Percentiles rank a stretch among this genome's conserved stretches.
phyloP scores from a whole-genome alignment of 2,888 invertebrate genomes.

The Himalopsyche kuldschensis region DNA sequence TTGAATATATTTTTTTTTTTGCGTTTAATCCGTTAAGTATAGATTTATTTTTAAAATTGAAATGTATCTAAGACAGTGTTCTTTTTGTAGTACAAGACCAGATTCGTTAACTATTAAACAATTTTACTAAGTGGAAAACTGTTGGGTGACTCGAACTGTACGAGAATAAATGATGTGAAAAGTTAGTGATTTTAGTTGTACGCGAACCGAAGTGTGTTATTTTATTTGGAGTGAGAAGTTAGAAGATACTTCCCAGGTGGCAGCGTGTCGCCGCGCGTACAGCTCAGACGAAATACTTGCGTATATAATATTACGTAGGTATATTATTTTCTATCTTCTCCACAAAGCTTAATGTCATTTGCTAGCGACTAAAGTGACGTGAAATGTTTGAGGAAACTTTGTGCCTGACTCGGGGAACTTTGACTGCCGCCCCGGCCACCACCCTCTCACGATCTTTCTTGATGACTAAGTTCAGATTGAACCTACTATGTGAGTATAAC shows the following conservation, averaged over 20 bases:
- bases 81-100: no score
- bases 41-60: no score
- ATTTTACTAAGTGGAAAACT: no score
- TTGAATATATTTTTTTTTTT: no score
- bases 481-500: neutral
- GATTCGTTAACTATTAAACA: no score
- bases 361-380: neutral
- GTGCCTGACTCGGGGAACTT: neutral
- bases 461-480: neutral
- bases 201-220: neutral
- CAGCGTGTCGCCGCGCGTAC: neutral
- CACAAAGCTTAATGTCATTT: neutral
- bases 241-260: neutral
- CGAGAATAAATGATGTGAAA: neutral
- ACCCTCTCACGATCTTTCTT: neutral
- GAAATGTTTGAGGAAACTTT: neutral
- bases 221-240: neutral
- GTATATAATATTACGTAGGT: neutral
- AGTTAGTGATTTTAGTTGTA: neutral
- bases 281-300: neutral
- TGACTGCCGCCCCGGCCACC: neutral
- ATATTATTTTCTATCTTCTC: neutral
- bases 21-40: no score
- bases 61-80: no score
- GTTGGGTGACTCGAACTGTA: neutral